Evolutionary conservation across 2,113 vertebrate genomes (phyloP), one percentile per base, ranked within the genome.

Genomic region (Hypanus sabinus): DNA sequence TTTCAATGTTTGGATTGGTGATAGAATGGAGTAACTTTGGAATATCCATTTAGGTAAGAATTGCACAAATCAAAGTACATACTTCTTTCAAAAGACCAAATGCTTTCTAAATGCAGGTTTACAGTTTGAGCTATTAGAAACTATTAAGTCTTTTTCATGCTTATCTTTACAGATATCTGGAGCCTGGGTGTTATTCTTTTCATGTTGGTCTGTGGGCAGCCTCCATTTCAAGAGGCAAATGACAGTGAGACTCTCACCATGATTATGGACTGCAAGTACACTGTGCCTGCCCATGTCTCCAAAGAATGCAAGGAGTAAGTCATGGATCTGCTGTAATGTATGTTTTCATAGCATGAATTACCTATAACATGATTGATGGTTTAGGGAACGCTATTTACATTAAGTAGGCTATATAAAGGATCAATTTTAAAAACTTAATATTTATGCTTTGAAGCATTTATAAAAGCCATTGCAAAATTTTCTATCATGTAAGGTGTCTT

Each of bases 191-290:
- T 99, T 95, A 99, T 99, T 95, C 98, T 99, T 62, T 99, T 99
- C 96, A 99, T 99, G 99, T 95, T 99, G 96, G 98, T 99, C 30
- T 99, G 98, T 68, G 99, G 99, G 87, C 98, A 99, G 73, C 98
- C 99, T 0, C 99, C 98, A 11, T 99, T 99, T 95, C 99, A 99
- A 96, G 99, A 99, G 96, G 98, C 99, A 94, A 99, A 99, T 0
- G 99, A 99, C 97, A 99, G 99, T 7, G 99, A 99, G 96, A 99
- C 99, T 0, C 96, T 99, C 96, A 99, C 99, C 73, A 99, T 99
- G 99, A 99, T 99, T 95, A 99, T 99, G 99, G 99, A 99, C 95
- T 99, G 99, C 97, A 99, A 98, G 96, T 99, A 99, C 95, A 99
- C 98, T 0, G 98, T 99, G 76, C 98, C 99, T 3, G 95, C 96